Percentiles rank a stretch among this genome's conserved stretches.
Evolutionary conservation across 2,888 invertebrate species (phyloP).

Genomic region (Alcis repandata): DNA sequence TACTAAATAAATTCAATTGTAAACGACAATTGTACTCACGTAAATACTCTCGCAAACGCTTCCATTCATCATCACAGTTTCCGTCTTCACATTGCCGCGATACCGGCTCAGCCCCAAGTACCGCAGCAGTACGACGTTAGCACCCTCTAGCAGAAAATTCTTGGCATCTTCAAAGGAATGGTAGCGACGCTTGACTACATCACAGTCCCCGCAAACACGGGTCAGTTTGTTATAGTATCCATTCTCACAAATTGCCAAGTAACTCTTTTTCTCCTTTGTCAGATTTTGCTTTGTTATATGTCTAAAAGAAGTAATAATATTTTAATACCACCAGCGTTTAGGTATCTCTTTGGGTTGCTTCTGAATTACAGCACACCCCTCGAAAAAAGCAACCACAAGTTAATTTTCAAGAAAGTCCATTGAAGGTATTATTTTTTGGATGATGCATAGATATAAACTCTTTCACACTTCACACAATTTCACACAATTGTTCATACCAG

Average conservation of each 20-base stretch:
- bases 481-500: too few species aligned
- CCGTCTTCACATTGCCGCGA: slow-evolving; percentile 84
- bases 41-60: slow-evolving; percentile 87
- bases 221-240: slow-evolving; percentile 86
- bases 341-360: not conserved
- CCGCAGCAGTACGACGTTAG: slow-evolving; percentile 87
- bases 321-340: not conserved
- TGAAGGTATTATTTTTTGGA: too few species aligned
- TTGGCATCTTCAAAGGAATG: slow-evolving; percentile 81
- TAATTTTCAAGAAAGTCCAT: not conserved
- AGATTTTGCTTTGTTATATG: slow-evolving; percentile 74
- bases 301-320: slow-evolving; percentile 54
- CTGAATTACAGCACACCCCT: not conserved
- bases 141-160: slow-evolving; percentile 87
- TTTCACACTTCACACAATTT: too few species aligned
- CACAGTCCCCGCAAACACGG: slow-evolving; percentile 76
- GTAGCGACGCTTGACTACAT: slow-evolving; percentile 78
- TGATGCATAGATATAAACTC: too few species aligned
- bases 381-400: not conserved
- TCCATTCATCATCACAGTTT: slow-evolving; percentile 87
- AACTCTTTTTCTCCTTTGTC: slow-evolving; percentile 83
- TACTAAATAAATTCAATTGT: too few species aligned
- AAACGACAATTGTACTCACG: too few species aligned
- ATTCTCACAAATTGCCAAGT: slow-evolving; percentile 83
- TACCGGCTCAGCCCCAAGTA: slow-evolving; percentile 86